Evolutionary conservation across 2,888 invertebrate genomes (phyloP).

Genomic region (Drosophila multiciliata): DNA sequence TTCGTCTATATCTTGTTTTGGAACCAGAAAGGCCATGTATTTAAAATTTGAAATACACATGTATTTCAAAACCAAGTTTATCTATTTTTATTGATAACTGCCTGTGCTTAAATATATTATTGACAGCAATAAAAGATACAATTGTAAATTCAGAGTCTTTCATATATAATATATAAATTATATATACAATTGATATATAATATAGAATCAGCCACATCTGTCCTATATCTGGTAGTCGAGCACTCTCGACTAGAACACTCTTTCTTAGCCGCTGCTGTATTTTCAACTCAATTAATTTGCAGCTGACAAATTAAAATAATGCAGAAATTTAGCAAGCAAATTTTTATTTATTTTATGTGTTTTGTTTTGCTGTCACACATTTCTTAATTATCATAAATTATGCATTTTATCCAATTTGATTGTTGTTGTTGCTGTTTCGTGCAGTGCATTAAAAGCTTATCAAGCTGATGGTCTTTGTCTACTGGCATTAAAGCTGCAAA

Average conservation of each 20-base stretch:
- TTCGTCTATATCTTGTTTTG: no score
- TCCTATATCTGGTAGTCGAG: neutral
- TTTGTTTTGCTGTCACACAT: neutral
- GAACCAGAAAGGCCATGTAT: no score
- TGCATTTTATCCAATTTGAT: slow-evolving; percentile 2
- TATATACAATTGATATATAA: no score
- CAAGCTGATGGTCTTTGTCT: slow-evolving; percentile 15
- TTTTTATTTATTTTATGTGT: neutral
- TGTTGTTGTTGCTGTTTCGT: slow-evolving; percentile 27
- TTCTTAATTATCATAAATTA: slow-evolving; percentile 29
- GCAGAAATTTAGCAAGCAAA: slow-evolving; percentile 26
- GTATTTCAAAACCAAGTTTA: no score
- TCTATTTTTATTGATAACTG: no score
- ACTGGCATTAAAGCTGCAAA: slow-evolving; percentile 53
- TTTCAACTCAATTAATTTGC: neutral
- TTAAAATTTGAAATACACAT: no score
- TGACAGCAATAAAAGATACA: no score
- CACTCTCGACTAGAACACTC: neutral
- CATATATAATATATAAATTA: no score
- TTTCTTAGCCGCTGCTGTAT: neutral
- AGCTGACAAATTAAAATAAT: slow-evolving; percentile 30
- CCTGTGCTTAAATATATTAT: no score
- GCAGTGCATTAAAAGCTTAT: slow-evolving; percentile 40
- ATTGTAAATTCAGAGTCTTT: no score
- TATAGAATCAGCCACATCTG: no score